phyloP scores from a whole-genome alignment of 2,113 vertebrate species.

The Menura novaehollandiae region DNA sequence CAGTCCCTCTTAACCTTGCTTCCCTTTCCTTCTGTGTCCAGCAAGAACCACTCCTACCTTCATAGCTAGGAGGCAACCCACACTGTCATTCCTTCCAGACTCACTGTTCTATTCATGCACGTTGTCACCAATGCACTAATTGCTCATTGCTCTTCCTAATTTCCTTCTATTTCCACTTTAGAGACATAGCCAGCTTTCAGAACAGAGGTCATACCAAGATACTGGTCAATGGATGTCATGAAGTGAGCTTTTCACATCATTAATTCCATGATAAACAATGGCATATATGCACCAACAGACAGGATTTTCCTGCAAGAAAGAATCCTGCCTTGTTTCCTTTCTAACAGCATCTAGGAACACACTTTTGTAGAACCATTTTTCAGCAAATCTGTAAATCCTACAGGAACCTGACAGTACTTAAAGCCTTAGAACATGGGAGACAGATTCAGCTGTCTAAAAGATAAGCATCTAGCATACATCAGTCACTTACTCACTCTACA shows the following conservation, averaged over 20 bases:
- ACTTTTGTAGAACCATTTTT: not conserved
- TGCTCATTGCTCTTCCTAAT: not conserved
- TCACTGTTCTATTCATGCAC: not conserved
- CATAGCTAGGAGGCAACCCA: not conserved
- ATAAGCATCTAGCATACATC: not conserved
- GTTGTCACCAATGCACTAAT: not conserved
- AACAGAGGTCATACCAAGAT: not conserved
- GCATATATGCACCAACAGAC: not conserved
- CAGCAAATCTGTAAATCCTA: not conserved
- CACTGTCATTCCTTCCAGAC: not conserved
- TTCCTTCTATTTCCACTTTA: not conserved
- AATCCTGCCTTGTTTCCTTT: not conserved
- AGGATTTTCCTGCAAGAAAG: not conserved
- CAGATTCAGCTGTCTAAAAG: not conserved
- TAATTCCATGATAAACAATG: not conserved
- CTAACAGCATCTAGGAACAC: not conserved
- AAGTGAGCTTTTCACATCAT: not conserved
- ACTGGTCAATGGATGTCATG: not conserved
- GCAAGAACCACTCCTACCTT: not conserved
- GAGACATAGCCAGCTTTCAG: not conserved
- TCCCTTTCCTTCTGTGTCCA: not conserved
- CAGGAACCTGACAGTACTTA: not conserved
- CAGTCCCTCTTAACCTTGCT: not conserved
- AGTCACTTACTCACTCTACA: not conserved
- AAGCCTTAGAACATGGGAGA: not conserved